Conservation (phyloP, 1,140 invertebrate species). For the Dreissena rostriformis region DNA sequence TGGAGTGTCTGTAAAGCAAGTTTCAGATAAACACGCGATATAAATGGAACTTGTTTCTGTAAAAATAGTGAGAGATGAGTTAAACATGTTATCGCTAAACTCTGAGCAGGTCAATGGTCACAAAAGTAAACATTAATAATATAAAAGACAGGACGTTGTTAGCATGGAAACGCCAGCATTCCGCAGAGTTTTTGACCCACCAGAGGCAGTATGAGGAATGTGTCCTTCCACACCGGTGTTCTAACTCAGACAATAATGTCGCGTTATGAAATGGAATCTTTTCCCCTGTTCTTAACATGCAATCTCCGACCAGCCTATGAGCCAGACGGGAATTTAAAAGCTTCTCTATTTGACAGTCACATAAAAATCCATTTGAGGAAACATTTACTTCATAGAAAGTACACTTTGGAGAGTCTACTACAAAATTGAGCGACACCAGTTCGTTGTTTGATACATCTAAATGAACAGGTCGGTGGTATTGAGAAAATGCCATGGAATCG, state of each 20-base stretch:
- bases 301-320: slow-evolving; percentile 13
- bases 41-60: no score
- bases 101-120: no score
- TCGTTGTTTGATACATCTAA: slow-evolving; percentile 36
- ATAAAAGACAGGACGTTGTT: no score
- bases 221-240: slow-evolving; percentile 24
- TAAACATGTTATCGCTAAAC: no score
- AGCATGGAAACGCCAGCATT: no score
- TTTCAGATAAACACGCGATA: no score
- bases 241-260: slow-evolving; percentile 10
- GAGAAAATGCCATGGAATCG: slow-evolving; percentile 33
- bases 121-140: no score
- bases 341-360: slow-evolving; percentile 51
- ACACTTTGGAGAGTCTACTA: slow-evolving; percentile 45
- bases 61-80: no score
- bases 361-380: slow-evolving; percentile 46
- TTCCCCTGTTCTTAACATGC: slow-evolving; percentile 16
- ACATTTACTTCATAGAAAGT: slow-evolving; percentile 41
- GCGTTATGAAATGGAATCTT: slow-evolving; percentile 19
- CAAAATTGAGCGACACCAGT: slow-evolving; percentile 33
- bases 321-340: slow-evolving; percentile 24
- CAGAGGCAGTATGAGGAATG: slow-evolving; percentile 42
- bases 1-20: no score
- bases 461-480: slow-evolving; percentile 36
- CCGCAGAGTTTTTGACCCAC: slow-evolving; percentile 15